A percentile compares a stretch with the other conserved stretches of the same genome.
phyloP scores from a whole-genome alignment of 2,797 vertebrate genomes.

The Orestias chungarensis region DNA sequence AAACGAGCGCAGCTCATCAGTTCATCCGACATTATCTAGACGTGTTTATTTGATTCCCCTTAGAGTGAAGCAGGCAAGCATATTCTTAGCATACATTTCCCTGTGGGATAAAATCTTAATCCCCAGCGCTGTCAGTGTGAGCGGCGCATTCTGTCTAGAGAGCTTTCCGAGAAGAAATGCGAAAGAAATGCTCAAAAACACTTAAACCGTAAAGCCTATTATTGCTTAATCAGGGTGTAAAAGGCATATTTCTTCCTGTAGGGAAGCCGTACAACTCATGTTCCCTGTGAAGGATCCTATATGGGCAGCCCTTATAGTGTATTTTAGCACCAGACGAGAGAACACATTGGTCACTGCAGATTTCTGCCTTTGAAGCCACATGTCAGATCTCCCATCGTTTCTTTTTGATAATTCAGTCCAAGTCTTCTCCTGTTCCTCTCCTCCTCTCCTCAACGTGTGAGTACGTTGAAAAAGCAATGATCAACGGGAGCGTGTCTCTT shows the following conservation, averaged over 20 bases:
- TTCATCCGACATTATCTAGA: not conserved
- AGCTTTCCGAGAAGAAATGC: slow-evolving; percentile 15
- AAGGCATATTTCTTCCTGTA: not conserved
- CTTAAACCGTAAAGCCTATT: slow-evolving; percentile 9
- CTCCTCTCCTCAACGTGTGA: slow-evolving; percentile 23
- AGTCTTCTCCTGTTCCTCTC: slow-evolving; percentile 19
- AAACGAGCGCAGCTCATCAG: no score
- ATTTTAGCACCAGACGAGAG: not conserved
- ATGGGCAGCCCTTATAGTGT: not conserved
- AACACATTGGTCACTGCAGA: not conserved
- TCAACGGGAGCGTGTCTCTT: slow-evolving; percentile 24
- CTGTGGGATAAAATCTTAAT: slow-evolving; percentile 58
- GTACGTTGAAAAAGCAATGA: slow-evolving; percentile 39
- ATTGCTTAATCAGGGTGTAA: not conserved
- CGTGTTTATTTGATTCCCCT: slow-evolving; percentile 52
- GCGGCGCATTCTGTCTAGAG: slow-evolving; percentile 9
- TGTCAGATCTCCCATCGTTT: not conserved
- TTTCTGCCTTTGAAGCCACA: slow-evolving; percentile 11
- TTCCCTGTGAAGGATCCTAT: not conserved
- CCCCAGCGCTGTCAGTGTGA: slow-evolving; percentile 39
- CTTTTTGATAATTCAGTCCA: slow-evolving; percentile 8
- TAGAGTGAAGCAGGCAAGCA: slow-evolving; percentile 31
- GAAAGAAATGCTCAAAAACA: slow-evolving; percentile 27
- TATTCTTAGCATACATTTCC: slow-evolving; percentile 54
- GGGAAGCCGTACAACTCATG: not conserved